Percentiles rank a stretch among this genome's conserved stretches.
phyloP scores from a whole-genome alignment of 2,113 vertebrate species.

The Dipodomys merriami region DNA sequence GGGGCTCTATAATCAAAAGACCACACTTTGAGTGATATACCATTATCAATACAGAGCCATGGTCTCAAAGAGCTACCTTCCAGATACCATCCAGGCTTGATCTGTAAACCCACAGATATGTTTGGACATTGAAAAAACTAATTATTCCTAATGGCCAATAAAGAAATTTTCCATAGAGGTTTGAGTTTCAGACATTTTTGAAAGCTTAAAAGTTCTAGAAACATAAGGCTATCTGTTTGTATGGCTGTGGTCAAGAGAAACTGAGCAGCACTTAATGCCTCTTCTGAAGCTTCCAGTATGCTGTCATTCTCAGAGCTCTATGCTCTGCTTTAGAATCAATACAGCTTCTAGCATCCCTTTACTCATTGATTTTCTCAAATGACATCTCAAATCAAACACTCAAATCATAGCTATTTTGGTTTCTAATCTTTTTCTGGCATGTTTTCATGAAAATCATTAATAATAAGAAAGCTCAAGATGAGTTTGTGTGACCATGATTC shows the following conservation, averaged over 20 bases:
- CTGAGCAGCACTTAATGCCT: background rate
- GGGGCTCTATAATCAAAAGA: background rate
- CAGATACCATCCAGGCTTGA: background rate
- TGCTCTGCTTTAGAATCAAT: background rate
- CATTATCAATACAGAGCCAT: background rate
- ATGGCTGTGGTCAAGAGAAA: fast-evolving
- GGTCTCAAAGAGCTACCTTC: background rate
- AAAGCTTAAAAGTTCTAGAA: background rate
- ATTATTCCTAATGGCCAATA: background rate
- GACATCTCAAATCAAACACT: background rate
- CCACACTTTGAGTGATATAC: background rate
- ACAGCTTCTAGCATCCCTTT: background rate
- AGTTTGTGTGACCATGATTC: background rate
- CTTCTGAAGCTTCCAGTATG: background rate
- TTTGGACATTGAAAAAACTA: background rate
- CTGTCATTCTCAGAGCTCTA: background rate
- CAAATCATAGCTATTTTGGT: background rate
- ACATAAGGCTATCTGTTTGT: background rate
- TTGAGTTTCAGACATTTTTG: background rate
- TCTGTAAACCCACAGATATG: background rate
- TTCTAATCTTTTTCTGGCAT: conserved; percentile 2
- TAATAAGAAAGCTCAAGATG: background rate
- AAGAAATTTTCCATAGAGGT: background rate
- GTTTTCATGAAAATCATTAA: background rate
- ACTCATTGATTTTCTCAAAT: background rate